phyloP scores from a whole-genome alignment of 2,888 invertebrate species.

The Drosophila affinis region DNA sequence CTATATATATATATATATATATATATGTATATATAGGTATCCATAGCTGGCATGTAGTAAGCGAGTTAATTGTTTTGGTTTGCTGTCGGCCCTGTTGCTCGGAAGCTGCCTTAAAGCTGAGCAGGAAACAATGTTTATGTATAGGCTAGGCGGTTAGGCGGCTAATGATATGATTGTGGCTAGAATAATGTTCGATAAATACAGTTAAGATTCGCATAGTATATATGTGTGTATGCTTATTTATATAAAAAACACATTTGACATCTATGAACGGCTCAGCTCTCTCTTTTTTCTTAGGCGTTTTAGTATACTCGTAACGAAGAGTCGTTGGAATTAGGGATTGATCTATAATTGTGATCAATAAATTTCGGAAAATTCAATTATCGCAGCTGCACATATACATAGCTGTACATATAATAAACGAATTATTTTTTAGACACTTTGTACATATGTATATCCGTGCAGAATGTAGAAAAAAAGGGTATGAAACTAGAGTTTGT shows the following conservation, averaged over 20 bases:
- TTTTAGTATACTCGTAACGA: neutral
- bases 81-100: neutral
- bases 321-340: too few species aligned
- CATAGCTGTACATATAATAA: neutral
- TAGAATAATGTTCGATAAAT: slow-evolving; percentile 43
- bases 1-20: slow-evolving; percentile 31
- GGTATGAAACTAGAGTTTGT: neutral
- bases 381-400: too few species aligned
- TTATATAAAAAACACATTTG: neutral
- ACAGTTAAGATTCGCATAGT: slow-evolving; percentile 23
- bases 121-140: slow-evolving; percentile 46
- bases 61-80: slow-evolving; percentile 10
- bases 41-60: slow-evolving; percentile 18
- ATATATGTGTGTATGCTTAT: neutral
- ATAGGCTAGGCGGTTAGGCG: slow-evolving; percentile 32
- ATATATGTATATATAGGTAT: slow-evolving; percentile 21
- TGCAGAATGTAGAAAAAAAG: neutral
- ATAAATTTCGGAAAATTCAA: too few species aligned
- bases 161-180: slow-evolving; percentile 66
- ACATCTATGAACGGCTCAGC: neutral
- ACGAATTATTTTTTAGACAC: neutral
- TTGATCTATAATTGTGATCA: too few species aligned
- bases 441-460: neutral
- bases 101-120: slow-evolving; percentile 47
- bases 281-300: neutral